Conservation (phyloP, 2,888 invertebrate species). For the Himalopsyche tibetana region DNA sequence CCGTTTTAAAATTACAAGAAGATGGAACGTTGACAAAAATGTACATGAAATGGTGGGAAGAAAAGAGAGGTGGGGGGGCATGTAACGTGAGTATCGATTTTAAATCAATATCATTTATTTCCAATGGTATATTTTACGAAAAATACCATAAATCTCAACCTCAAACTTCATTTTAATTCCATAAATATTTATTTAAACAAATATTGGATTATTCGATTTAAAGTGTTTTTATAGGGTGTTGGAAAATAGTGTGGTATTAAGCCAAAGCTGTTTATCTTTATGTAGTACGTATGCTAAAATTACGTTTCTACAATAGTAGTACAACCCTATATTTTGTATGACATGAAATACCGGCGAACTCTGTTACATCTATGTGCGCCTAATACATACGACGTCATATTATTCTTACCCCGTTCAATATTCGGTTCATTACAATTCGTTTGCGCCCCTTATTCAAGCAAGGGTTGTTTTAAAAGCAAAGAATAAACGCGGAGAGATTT, state of each 20-base stretch:
- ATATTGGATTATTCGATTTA: background rate
- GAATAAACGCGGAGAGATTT: too few species aligned
- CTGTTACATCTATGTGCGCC: background rate
- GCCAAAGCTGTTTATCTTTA: too few species aligned
- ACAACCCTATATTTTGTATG: too few species aligned
- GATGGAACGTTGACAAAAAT: slow-evolving; percentile 85
- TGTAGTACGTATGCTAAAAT: too few species aligned
- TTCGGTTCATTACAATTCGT: slow-evolving; percentile 10
- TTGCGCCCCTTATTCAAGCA: slow-evolving; percentile 33
- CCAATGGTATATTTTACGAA: too few species aligned
- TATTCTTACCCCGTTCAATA: slow-evolving; percentile 27
- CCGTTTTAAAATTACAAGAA: slow-evolving; percentile 91
- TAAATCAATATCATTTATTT: too few species aligned
- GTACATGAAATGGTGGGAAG: slow-evolving; percentile 94
- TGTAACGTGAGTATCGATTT: slow-evolving; percentile 78
- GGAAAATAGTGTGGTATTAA: too few species aligned
- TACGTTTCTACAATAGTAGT: too few species aligned
- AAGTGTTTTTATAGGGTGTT: too few species aligned
- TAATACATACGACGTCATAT: slow-evolving; percentile 40
- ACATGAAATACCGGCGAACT: background rate
- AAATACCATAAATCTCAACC: background rate
- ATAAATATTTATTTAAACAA: background rate
- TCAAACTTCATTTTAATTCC: background rate
- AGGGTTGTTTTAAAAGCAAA: background rate
- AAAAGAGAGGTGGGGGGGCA: slow-evolving; percentile 85